Evolutionary conservation across 1,140 invertebrate species (phyloP), one percentile per base, ranked within the genome.

Genomic region (Palaemon carinicauda): DNA sequence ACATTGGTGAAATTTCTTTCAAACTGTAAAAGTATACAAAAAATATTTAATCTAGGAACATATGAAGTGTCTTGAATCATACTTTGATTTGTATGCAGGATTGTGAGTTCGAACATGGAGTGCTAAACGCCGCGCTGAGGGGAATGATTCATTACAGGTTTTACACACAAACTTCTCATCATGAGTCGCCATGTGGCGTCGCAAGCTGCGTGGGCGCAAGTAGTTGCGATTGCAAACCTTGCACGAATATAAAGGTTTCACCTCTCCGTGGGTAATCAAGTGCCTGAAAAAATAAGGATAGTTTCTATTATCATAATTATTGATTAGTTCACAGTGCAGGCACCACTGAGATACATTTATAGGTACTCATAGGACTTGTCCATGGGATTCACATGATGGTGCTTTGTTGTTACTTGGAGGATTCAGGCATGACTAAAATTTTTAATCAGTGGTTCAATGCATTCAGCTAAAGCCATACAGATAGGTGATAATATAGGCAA

Each of bases 101-200:
- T 83, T 52, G 33, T 83, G 82, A 21, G n/a, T 77, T 33, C 73
- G 31, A 17, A 29, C 15, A n/a, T 83, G 82, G 17, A 56, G 17
- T n/a, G 82, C 51, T n/a, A 83, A 21, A 15, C 53, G 73, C 3
- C 50, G 73, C 14, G 82, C 82, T 29, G 82, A 60, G n/a, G 21
- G 29, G 41, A 83, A 77, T 29, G 52, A 9, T 54, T 83, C 82
- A n/a, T 75, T 33, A 17, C 82, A 83, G 17, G 27, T 75, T 21
- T 53, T 54, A 24, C 82, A 83, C 17, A 77, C 82, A 60, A 54
- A 83, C 24, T 77, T 83, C 19, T 51, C 17, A 15, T 75, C 71
- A 24, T 83, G 82, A 24, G 52, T 41, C 21, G 82, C 71, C 82
- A 83, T 83, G 52, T 83, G 82, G 3, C 71, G 51, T 31, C 56